phyloP scores from a whole-genome alignment of 2,888 invertebrate species.

The Lacanobia wlatinum region DNA sequence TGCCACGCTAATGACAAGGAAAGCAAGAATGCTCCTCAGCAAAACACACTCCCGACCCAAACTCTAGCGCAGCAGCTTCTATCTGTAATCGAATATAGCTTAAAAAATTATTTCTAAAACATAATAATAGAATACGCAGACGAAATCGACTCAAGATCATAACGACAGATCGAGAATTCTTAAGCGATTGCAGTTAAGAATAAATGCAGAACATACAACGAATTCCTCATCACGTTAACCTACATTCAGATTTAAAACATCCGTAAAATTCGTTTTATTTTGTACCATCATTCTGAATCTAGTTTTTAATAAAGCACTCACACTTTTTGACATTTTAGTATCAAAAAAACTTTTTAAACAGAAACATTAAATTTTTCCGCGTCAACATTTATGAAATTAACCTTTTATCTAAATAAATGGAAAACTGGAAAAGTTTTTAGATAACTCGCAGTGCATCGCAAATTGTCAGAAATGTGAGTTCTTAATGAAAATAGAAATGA shows the following conservation, averaged over 20 bases:
- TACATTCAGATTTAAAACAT: constrained; percentile 26
- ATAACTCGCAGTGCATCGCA: constrained; percentile 43
- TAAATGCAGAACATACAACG: constrained; percentile 19
- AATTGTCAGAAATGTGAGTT: constrained; percentile 44
- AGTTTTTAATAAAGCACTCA: constrained; percentile 31
- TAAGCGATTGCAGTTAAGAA: background rate
- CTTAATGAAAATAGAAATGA: constrained; percentile 36
- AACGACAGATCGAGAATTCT: background rate
- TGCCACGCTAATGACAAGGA: too few relatives aligned
- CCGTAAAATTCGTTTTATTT: constrained; percentile 10
- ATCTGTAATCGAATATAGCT: background rate
- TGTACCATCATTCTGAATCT: constrained; percentile 1
- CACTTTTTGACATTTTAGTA: constrained; percentile 2
- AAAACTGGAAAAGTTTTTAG: constrained; percentile 60
- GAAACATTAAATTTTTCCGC: constrained; percentile 29
- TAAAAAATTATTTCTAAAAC: background rate
- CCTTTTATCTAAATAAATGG: constrained; percentile 54
- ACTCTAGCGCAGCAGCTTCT: background rate
- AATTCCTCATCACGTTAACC: constrained; percentile 31
- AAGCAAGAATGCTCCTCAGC: too few relatives aligned
- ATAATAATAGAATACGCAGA: background rate
- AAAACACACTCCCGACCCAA: too few relatives aligned
- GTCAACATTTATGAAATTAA: constrained; percentile 34
- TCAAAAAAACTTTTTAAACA: constrained; percentile 8
- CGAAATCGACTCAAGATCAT: too few relatives aligned